Evolutionary conservation across 2,113 vertebrate species (phyloP).

Genomic region (Gopherus flavomarginatus): DNA sequence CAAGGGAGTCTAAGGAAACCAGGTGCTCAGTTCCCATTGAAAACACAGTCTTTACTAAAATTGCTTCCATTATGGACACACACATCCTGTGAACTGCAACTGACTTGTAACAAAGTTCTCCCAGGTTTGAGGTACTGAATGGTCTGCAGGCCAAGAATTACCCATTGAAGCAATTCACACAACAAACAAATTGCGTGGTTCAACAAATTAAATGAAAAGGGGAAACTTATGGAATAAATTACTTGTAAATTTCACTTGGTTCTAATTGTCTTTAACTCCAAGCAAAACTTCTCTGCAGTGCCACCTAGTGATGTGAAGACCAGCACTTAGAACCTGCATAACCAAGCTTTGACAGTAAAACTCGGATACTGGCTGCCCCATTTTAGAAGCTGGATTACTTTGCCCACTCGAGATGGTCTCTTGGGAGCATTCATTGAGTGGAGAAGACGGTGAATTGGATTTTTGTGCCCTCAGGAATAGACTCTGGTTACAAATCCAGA

Average conservation of each 20-base stretch:
- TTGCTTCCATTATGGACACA: not conserved
- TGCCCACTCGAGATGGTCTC: not conserved
- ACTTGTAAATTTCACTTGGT: not conserved
- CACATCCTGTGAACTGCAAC: not conserved
- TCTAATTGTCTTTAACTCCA: not conserved
- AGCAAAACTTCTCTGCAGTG: not conserved
- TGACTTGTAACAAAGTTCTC: not conserved
- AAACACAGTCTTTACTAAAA: not conserved
- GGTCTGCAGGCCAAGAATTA: not conserved
- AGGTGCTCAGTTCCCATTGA: not conserved
- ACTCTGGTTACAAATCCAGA: slow-evolving; percentile 17
- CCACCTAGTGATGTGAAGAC: not conserved
- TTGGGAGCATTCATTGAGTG: not conserved
- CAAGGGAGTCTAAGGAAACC: not conserved
- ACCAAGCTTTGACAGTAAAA: not conserved
- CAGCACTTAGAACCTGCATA: not conserved
- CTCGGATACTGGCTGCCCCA: not conserved
- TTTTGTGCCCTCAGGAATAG: not conserved
- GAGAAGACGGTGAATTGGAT: slow-evolving; percentile 42
- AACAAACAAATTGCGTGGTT: not conserved
- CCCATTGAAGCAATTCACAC: not conserved
- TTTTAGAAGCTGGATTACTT: not conserved
- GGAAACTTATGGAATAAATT: not conserved
- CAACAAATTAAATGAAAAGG: not conserved
- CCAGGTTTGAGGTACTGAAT: not conserved